These are phyloP conservation scores for Eublepharis macularius DNA, from an alignment of 2,113 vertebrate genomes.

Conservation along the genomic window DNA sequence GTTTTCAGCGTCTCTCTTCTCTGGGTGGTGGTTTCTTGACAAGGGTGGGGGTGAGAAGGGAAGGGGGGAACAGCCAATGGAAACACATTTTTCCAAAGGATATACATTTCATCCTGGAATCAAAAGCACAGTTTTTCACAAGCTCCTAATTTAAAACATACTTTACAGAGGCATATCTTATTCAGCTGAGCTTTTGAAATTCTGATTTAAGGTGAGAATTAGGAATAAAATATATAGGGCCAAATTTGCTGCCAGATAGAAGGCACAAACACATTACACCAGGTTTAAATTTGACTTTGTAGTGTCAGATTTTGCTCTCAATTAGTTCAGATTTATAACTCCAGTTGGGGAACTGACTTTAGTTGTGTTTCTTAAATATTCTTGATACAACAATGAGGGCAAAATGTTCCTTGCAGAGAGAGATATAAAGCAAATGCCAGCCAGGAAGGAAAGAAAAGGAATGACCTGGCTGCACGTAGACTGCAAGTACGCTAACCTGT, in stretches of 20 bases:
- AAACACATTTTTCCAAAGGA: constrained; percentile 56
- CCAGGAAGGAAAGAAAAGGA: not conserved
- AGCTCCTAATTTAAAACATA: constrained; percentile 69
- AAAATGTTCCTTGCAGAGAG: constrained; percentile 18
- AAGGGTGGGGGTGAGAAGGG: constrained; percentile 31
- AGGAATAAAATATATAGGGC: constrained; percentile 55
- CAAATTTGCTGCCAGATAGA: constrained; percentile 62
- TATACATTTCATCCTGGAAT: constrained; percentile 64
- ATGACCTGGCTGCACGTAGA: too few species aligned
- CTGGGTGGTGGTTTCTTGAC: constrained; percentile 41
- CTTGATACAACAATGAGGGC: constrained; percentile 5
- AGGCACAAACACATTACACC: constrained; percentile 57
- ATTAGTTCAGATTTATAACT: constrained; percentile 46
- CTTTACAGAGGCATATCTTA: constrained; percentile 58
- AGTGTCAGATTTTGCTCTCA: not conserved
- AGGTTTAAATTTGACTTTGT: constrained; percentile 63
- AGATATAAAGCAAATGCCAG: not conserved
- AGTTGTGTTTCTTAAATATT: not conserved
- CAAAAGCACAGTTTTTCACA: constrained; percentile 52
- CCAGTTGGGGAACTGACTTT: constrained; percentile 42
- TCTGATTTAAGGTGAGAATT: constrained; percentile 71
- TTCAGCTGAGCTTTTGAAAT: constrained; percentile 68
- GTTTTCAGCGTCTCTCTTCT: not conserved
- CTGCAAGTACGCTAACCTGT: not conserved
- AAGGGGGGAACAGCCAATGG: constrained; percentile 52